These are phyloP conservation scores for Dendroctonus valens DNA, from an alignment of 1,140 invertebrate genomes.

Conservation along the genomic window DNA sequence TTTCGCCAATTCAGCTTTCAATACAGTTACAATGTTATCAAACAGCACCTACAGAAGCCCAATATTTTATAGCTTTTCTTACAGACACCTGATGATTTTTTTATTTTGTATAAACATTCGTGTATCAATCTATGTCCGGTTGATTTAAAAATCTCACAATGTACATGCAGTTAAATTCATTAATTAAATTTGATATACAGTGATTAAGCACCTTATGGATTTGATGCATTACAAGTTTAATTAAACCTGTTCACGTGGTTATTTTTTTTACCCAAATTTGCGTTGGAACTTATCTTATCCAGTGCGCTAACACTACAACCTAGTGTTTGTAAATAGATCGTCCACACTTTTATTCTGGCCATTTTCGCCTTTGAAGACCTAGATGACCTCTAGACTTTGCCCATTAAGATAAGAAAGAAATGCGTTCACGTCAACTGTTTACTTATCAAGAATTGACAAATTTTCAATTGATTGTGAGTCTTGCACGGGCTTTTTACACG, in stretches of 20 bases:
- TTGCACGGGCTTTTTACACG: not conserved
- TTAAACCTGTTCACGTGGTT: too few relatives aligned
- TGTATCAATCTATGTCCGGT: too few relatives aligned
- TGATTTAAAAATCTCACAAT: too few relatives aligned
- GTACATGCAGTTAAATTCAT: too few relatives aligned
- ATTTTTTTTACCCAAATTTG: too few relatives aligned
- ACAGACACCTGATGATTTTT: not conserved
- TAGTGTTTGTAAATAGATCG: not conserved
- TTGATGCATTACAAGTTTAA: too few relatives aligned
- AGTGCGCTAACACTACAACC: too few relatives aligned
- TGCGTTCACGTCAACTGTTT: conserved; percentile 5
- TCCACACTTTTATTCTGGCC: not conserved
- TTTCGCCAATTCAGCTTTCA: conserved; percentile 41
- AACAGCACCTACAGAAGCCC: conserved; percentile 17
- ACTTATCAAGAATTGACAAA: not conserved
- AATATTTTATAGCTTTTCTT: not conserved
- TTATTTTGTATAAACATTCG: too few relatives aligned
- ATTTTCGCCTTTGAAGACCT: conserved; percentile 3
- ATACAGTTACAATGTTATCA: conserved; percentile 35
- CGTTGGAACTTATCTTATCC: too few relatives aligned
- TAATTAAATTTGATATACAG: too few relatives aligned
- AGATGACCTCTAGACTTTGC: conserved; percentile 32
- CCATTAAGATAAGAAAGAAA: conserved; percentile 23
- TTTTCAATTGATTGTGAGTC: not conserved
- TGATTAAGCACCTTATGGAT: too few relatives aligned